Conservation (phyloP, 1,140 invertebrate species). For the Panagrolaimus sp. region DNA sequence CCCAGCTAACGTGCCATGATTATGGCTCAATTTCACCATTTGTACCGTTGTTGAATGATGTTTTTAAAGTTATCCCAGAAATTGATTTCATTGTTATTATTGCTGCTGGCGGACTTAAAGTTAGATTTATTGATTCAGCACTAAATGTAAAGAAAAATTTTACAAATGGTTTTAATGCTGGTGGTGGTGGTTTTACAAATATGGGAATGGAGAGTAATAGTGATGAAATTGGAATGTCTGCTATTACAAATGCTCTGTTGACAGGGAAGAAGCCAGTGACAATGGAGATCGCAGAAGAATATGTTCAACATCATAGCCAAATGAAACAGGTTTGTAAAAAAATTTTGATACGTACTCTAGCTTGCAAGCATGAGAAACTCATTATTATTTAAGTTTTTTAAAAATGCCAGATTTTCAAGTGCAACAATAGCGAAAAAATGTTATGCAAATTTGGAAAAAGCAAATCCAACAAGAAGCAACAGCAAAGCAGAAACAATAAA, state of each 20-base stretch:
- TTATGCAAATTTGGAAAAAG: no score
- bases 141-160: not conserved
- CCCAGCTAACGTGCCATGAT: slow-evolving; percentile 55
- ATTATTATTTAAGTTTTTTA: no score
- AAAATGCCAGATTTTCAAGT: no score
- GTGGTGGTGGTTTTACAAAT: not conserved
- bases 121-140: slow-evolving; percentile 19
- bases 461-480: no score
- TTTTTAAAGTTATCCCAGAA: slow-evolving; percentile 46
- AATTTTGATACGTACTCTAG: no score
- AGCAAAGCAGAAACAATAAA: no score
- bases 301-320: slow-evolving; percentile 21
- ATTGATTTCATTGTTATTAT: slow-evolving; percentile 50
- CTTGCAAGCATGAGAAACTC: no score
- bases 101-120: slow-evolving; percentile 54
- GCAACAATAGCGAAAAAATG: no score
- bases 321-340: slow-evolving; percentile 12
- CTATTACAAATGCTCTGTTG: slow-evolving; percentile 1
- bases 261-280: not conserved
- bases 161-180: no score
- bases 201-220: slow-evolving; percentile 20
- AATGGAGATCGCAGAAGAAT: slow-evolving; percentile 15
- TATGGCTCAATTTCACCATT: slow-evolving; percentile 54
- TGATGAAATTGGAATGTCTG: slow-evolving; percentile 12
- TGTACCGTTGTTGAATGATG: slow-evolving; percentile 33